A percentile compares a stretch with the other conserved stretches of the same genome.
Conservation (phyloP, 2,113 vertebrate species). For the Limanda limanda region DNA sequence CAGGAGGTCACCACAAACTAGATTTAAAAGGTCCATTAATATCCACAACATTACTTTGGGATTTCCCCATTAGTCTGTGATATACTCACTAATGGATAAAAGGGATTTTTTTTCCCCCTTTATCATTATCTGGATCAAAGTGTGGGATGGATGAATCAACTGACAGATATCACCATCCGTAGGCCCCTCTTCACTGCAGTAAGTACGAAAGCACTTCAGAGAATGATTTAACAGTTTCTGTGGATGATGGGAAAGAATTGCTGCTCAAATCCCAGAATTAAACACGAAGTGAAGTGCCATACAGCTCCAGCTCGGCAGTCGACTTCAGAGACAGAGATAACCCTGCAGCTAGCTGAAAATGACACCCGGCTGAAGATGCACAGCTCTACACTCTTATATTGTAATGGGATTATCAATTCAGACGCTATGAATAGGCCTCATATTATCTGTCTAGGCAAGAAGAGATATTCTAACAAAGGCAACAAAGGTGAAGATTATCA, state of each 20-base stretch:
- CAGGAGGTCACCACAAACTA: not conserved
- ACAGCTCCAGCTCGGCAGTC: conserved; percentile 41
- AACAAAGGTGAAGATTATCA: conserved; percentile 26
- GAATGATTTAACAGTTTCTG: conserved; percentile 36
- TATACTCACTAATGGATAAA: not conserved
- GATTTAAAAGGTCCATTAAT: not conserved
- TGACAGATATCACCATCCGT: conserved; percentile 3
- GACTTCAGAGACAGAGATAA: conserved; percentile 58
- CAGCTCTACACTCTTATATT: conserved; percentile 53
- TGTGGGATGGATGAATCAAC: conserved; percentile 4
- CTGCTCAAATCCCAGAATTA: conserved; percentile 37
- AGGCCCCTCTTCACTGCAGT: not conserved
- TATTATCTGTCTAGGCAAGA: conserved; percentile 48
- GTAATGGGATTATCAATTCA: conserved; percentile 69
- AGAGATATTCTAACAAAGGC: conserved; percentile 51
- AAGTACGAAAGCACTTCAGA: conserved; percentile 21
- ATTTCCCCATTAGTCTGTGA: not conserved
- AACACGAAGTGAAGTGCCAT: conserved; percentile 30
- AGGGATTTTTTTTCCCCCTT: not conserved
- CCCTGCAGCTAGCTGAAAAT: conserved; percentile 43
- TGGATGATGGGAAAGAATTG: conserved; percentile 43
- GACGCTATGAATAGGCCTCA: conserved; percentile 66
- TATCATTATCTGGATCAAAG: conserved; percentile 21
- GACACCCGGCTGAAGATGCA: conserved; percentile 55
- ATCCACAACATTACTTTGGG: not conserved